Conservation (phyloP, 2,797 vertebrate species). For the Crypturellus tataupa region DNA sequence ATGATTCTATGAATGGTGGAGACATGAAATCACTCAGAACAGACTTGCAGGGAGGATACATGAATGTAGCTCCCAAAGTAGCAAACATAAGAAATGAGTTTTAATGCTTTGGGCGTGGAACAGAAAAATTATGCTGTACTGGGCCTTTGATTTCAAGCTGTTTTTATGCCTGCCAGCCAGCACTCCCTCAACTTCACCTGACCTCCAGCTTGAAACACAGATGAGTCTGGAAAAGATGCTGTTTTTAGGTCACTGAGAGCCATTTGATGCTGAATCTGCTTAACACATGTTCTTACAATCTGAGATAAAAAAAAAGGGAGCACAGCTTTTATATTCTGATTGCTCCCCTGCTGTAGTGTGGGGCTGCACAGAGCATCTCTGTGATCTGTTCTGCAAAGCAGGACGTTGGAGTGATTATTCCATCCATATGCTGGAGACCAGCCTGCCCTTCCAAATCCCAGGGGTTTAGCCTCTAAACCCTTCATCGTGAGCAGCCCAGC, state of each 20-base stretch:
- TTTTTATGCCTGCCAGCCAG: background rate
- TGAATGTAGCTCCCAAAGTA: no score
- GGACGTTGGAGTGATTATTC: background rate
- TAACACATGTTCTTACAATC: fast-evolving
- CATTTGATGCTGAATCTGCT: background rate
- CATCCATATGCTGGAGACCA: background rate
- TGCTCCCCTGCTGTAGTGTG: background rate
- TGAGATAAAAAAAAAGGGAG: background rate
- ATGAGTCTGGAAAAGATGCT: background rate
- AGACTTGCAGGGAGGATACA: no score
- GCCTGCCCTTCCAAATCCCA: background rate
- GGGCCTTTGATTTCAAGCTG: background rate
- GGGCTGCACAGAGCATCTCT: background rate
- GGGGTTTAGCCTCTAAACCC: background rate
- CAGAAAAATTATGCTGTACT: background rate
- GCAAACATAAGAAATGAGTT: no score
- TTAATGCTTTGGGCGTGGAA: background rate
- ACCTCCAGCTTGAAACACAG: background rate
- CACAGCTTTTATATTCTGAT: background rate
- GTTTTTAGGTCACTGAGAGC: background rate
- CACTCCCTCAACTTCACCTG: background rate
- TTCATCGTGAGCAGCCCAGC: background rate
- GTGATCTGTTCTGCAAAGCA: background rate
- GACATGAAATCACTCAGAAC: no score
- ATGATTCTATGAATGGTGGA: no score